Base-by-base conservation (phyloP, 1,140 invertebrate species). In the Drosophila sulfurigaster region DNA sequence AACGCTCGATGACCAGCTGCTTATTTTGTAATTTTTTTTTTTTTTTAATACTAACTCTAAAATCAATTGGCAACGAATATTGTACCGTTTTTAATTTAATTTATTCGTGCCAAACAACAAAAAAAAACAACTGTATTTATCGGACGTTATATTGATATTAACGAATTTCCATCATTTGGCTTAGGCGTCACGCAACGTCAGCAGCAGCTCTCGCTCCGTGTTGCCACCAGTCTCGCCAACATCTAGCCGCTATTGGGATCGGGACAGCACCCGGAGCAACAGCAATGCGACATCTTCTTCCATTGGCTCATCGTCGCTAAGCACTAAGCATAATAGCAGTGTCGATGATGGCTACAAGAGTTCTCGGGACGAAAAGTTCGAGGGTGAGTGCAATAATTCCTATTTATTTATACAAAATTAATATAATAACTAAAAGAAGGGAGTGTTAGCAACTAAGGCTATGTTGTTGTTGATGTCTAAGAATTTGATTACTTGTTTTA, bases 191-290 rank as follows among this genome's bases (percentile, higher is more conserved):
- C 88, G 92, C 11, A 92, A 66, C 66, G 62, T 49, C 46, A 52
- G 58, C 69, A 43, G 68, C 78, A 51, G 51, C 81, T 57, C 59
- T 59, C 81, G 82, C 51, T 60, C 74, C 30, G 79, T 83, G 45
- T 70, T 92, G 45, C 91, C 92, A 35, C 88, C 92, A 32, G 77
- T 91, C 57, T 91, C 92, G 48, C 82, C 91, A 10, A 92, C 92
- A 13, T 72, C 91, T 52, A 89, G 81, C 49, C 92, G 92, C 41
- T 91, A 92, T 54, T 92, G 80, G 80, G 92, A 92, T 52, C 79
- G 88, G 51, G 91, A 92, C 38, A 86, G 76, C 59, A 67, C 79
- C 4, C 71, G 71, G 45, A 79, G 62, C 64, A 57, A 28, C 57
- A 68, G 35, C 63, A 74, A 59, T 60, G 66, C 78, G 43, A 77